Percentiles rank a stretch among this genome's conserved stretches.
Conservation (phyloP, 1,140 invertebrate species). For the Ridgeia piscesae region DNA sequence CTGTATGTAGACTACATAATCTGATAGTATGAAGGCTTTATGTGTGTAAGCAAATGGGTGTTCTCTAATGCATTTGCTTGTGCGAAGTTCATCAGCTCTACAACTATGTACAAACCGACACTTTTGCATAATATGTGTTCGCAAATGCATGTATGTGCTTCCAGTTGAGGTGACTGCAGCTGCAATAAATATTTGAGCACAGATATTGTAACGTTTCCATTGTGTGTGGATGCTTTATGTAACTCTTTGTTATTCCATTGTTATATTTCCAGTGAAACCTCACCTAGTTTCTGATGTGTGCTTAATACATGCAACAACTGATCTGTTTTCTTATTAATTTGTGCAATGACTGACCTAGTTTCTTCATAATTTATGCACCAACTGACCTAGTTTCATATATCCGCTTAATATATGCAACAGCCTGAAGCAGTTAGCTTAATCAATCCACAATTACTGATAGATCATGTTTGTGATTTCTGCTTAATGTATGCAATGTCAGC, state of each 20-base stretch:
- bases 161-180: background rate
- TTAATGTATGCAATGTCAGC: background rate
- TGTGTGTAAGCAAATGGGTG: background rate
- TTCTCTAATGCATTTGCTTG: background rate
- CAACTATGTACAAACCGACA: background rate
- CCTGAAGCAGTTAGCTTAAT: background rate
- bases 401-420: background rate
- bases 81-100: background rate
- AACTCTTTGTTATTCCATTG: background rate
- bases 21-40: background rate
- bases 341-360: background rate
- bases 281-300: too few species aligned
- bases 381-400: background rate
- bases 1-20: background rate
- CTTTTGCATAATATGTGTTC: background rate
- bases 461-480: background rate
- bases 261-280: background rate
- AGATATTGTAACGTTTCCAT: background rate
- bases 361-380: too few species aligned
- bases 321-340: background rate
- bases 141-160: background rate
- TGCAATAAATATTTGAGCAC: background rate
- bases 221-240: background rate
- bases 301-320: background rate
- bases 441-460: background rate